Base-by-base conservation (phyloP, 23 tunicate species). In the Botrylloides violaceus region DNA sequence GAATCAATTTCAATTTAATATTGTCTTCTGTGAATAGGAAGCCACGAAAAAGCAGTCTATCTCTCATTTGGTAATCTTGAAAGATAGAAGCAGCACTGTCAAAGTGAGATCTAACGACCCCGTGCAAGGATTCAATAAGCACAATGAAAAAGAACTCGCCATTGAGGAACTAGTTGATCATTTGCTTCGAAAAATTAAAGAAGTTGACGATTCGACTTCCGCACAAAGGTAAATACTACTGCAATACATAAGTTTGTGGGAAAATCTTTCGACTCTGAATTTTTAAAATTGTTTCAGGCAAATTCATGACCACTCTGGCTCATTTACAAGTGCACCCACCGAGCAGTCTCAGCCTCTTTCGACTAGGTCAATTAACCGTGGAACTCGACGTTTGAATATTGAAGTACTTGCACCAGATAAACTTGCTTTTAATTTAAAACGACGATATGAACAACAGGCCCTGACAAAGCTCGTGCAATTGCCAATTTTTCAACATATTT, bases 381-480 rank as follows among this genome's bases (percentile, higher is more conserved):
- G 94, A 6, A 72, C 94, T 36, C 81, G 94, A 23, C 95, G 83
- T 4, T 28, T 87, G 20, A 53, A 70, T 76, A 81, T 87, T 30
- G 86, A 87, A 30, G 47, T 87, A 36, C 18, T 87, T 5, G 24
- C 86, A 6, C 86, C 86, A 18, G 95, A 87, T 21, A 87, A 87
- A 49, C 65, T 87, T 29, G 95, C 95, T 15, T 76, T 59, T 22
- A 75, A 80, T 70, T 48, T 63, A 4, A 70, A 64, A 65, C 75
- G 70, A 63, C 78, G 95, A 30, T 50, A 75, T 66, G 95, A 87
- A 31, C 68, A 38, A 25, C 87, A 87, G 59, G 71, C 76, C 7
- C 34, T 57, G 53, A 65, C 95, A 55, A 71, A 39, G 48, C 79
- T 87, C 18, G 22, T 77, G 23, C 70, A 66, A 19, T 72, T 76